Evolutionary conservation across 2,113 vertebrate genomes (phyloP).

Genomic region (Hippocampus comes): DNA sequence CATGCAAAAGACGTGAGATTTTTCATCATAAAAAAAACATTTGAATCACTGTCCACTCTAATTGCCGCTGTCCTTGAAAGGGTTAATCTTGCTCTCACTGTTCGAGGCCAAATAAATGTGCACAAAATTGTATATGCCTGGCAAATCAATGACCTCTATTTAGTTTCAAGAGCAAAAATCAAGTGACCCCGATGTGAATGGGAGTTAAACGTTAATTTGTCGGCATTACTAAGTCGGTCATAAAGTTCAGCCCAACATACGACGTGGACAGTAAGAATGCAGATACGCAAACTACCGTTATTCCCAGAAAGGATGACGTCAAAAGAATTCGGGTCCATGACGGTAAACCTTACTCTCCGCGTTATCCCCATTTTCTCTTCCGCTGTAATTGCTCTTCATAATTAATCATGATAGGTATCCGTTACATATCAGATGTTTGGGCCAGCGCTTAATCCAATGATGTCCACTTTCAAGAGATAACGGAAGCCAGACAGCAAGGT

Average conservation of each 20-base stretch:
- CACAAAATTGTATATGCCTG: too few species aligned
- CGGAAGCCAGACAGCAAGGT: conserved; percentile 77
- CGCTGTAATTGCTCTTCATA: conserved; percentile 83
- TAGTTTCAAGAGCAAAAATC: too few species aligned
- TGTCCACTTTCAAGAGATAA: conserved; percentile 70
- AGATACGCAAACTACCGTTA: not conserved
- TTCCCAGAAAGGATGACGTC: not conserved
- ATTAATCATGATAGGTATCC: conserved; percentile 83
- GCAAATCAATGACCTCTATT: too few species aligned
- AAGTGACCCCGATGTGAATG: too few species aligned
- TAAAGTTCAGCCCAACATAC: not conserved
- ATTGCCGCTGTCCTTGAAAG: too few species aligned
- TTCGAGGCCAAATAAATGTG: too few species aligned
- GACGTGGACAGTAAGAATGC: not conserved
- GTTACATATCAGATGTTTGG: conserved; percentile 76
- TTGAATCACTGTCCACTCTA: too few species aligned
- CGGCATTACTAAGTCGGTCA: not conserved
- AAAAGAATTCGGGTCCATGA: not conserved
- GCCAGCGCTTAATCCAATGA: conserved; percentile 79
- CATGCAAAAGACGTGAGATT: too few species aligned
- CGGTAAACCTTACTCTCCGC: conserved; percentile 4
- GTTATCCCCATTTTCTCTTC: conserved; percentile 65
- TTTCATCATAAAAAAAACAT: too few species aligned
- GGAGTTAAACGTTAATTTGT: too few species aligned
- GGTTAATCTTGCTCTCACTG: too few species aligned